These are phyloP conservation scores for Exaiptasia diaphana DNA, from an alignment of 64 coral and sea anemone genomes.

Conservation along the genomic window DNA sequence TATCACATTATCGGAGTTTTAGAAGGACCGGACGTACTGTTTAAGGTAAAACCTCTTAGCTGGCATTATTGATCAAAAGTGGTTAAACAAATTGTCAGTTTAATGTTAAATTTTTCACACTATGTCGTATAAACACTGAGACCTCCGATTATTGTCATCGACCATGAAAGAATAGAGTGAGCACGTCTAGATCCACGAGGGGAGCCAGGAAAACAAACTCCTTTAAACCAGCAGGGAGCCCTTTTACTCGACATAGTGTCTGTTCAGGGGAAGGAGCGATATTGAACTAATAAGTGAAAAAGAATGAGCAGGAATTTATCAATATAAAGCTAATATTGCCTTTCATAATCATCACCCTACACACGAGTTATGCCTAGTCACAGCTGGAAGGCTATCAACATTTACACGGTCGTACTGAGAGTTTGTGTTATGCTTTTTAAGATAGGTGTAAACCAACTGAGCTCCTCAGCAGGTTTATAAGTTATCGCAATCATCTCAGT, in stretches of 20 bases:
- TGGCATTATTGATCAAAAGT: not conserved
- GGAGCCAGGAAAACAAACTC: not conserved
- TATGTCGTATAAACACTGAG: not conserved
- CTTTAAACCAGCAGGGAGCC: not conserved
- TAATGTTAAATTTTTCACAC: not conserved
- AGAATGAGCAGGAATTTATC: not conserved
- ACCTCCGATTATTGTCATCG: not conserved
- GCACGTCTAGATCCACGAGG: not conserved
- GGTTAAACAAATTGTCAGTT: not conserved
- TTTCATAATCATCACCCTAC: not conserved
- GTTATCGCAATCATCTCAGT: not conserved
- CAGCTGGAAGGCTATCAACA: not conserved
- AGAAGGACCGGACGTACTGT: too few relatives aligned
- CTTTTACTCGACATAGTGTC: not conserved
- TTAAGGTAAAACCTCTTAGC: not conserved
- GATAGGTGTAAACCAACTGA: not conserved
- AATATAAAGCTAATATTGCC: not conserved
- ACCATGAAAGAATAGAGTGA: not conserved
- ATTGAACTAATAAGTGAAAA: not conserved
- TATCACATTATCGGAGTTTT: too few relatives aligned
- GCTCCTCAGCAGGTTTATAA: not conserved
- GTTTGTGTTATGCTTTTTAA: not conserved
- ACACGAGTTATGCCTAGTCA: not conserved
- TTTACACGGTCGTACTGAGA: not conserved
- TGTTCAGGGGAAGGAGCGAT: not conserved